Base-by-base conservation (phyloP, 23 tunicate genomes). In the Trididemnum nubilum region DNA sequence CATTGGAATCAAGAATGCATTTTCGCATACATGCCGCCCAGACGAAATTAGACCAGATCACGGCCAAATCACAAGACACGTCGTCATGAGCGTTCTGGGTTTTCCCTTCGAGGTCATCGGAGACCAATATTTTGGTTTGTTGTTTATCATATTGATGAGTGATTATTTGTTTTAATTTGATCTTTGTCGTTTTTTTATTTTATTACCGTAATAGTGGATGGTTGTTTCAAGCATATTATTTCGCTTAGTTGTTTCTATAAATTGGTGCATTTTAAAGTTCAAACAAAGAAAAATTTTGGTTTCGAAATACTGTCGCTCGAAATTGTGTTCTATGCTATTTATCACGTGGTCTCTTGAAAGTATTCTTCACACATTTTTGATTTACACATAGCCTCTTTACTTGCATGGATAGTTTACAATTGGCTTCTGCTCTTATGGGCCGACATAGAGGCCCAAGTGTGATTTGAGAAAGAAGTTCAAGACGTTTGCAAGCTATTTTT, bases 21-120 rank as follows among this genome's bases (percentile, higher is more conserved):
- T 93, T 93, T 63, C 93, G 98, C 25, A 80, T 93, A 77, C 98
- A 93, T 59, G 89, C 98, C 1, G 92, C 97, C 19, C 97, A 86
- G 35, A 60, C 91, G 39, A 51, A 75, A 30, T 67, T 91, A 60
- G 65, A 91, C 51, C 50, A 76, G 31, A 73, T 25, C 5, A 3
- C 78, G 15, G 75, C 75, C 36, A 69, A 69, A n/a, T 32, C 75
- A 4, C 4, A 63, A 28, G 28, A 63, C 28, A 23, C 69, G 24
- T 18, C 69, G 27, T 23, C 27, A 18, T 63, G 23, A 23, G 7
- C n/a, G n/a, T n/a, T n/a, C n/a, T n/a, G n/a, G n/a, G n/a, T n/a
- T n/a, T n/a, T n/a, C n/a, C n/a, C n/a, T 49, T 18, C 57, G 12
- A 12, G 12, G 57, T 49, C 57, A 49, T 49, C 18, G 12, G 57